Base-by-base conservation (phyloP, 2,888 invertebrate genomes). In the Esperia sulphurella region DNA sequence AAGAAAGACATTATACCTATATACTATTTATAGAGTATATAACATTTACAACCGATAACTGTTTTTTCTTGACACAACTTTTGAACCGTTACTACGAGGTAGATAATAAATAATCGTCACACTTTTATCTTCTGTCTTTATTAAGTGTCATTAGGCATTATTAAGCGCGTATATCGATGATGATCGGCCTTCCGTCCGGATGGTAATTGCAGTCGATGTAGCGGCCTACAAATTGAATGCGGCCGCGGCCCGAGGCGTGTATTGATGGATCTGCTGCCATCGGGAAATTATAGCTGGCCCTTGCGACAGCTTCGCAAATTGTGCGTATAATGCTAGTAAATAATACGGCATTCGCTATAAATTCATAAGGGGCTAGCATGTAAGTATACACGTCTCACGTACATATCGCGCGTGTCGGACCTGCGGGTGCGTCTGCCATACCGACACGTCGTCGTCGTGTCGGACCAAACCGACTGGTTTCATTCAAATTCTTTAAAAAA, bases 231-330 rank as follows among this genome's bases (percentile, higher is more conserved):
- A 89, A 89, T 89, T 89, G 88, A 89, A 88, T 85, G 86, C 79
- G 80, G 80, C 85, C 85, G 85, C 65, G 59, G 85, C 88, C 88
- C 62, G 69, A 69, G 88, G 87, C 86, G 70, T 43, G 76, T 83
- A 86, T 86, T 88, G 88, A 89, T 88, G 88, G 88, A 89, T 89
- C 78, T 83, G 76, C 86, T 81, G 86, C 88, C 88, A 87, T 86
- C 78, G 79, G 71, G 71, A 86, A 88, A 88, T 89, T 89, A 87
- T 85, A 87, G 83, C 77, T 65, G 74, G 79, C 79, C 76, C 81
- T 85, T 84, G 87, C 86, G 88, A 89, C 88, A 88, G 86, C 87
- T 85, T 80, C 84, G 88, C 87, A 85, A 89, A 88, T 86, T 87
- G 86, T 88, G 84, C 87, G 81, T 83, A 86, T 87, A 88, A 88